Base-by-base conservation (phyloP, 1,140 invertebrate genomes). In the Phymastichus coffea region DNA sequence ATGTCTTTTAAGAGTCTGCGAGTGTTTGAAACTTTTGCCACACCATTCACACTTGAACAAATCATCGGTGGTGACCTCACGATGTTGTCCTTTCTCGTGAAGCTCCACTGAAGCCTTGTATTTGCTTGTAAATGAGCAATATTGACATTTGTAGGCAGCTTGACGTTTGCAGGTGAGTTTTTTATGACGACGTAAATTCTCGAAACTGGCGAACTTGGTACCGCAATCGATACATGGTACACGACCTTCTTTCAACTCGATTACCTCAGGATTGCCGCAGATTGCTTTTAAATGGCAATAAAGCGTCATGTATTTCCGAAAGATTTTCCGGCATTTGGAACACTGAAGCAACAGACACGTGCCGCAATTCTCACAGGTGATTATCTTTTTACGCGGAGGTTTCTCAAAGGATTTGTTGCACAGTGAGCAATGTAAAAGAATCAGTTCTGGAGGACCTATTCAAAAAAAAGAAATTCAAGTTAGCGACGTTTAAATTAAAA, bases 91-190 rank as follows among this genome's bases (percentile, higher is more conserved):
- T 22, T 23, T 44, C 10, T 19, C 33, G 46, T 57, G 55, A 14
- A 41, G 19, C 19, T 48, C 55, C 4, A 57, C 17, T 0, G 55
- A 57, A 1, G 55, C 55, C 37, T 57, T 57, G 37, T 57, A 57
- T n/a, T 38, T 48, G 25, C 55, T 57, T 8, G 33, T 35, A 17
- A 57, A 57, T 0, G 35, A 66, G 60, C 80, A 81, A 15, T 70
- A 52, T 1, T 76, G 72, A 52, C 80, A 81, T 17, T 66, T 57
- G 56, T 78, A 81, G 62, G 73, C 69, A 6, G 55, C 20, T 26
- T 48, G 55, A 10, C 19, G 25, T 10, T 40, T 38, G 33, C 55
- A 57, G 2, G 55, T 57, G 1, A 57, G 30, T 12, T 37, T 25
- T 6, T 49, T 49, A 26, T 57, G 55, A 0, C 55, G 44, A 1